phyloP scores from a whole-genome alignment of 1,140 invertebrate species.

The Scylla paramamosain region DNA sequence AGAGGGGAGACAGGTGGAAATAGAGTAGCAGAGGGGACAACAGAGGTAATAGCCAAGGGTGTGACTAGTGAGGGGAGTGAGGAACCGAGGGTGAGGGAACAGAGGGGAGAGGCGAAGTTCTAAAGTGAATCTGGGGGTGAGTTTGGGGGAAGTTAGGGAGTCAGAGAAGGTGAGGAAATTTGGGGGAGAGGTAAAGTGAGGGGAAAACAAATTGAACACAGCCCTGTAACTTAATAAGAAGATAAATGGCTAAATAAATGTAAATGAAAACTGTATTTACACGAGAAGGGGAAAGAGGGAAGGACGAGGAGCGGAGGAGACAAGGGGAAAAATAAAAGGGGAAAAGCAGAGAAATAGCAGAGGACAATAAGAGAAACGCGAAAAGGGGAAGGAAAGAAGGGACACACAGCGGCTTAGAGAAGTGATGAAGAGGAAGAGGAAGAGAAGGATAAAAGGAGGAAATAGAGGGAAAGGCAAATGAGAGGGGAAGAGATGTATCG shows the following conservation, averaged over 20 bases:
- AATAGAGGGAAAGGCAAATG: background rate
- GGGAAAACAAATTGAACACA: background rate
- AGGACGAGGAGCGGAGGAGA: too few relatives aligned
- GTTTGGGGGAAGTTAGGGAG: background rate
- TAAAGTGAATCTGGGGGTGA: too few relatives aligned
- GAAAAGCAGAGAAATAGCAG: background rate
- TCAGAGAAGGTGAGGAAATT: background rate
- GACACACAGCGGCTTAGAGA: background rate
- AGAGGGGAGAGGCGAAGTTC: background rate
- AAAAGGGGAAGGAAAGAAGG: background rate
- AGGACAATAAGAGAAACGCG: background rate
- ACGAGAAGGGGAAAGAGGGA: background rate
- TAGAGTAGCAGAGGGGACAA: too few relatives aligned
- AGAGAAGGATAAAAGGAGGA: background rate
- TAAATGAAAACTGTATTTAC: constrained; percentile 12
- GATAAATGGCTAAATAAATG: background rate
- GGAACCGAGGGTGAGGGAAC: background rate
- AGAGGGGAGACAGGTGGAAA: background rate
- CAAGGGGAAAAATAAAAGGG: too few relatives aligned
- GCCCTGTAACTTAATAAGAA: background rate
- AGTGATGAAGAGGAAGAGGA: background rate
- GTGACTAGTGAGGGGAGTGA: too few relatives aligned
- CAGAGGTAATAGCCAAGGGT: too few relatives aligned
- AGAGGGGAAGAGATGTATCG: background rate
- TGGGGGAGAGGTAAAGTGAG: background rate